Evolutionary conservation across 2,797 vertebrate genomes (phyloP).

Genomic region (Eospalax fontanierii): DNA sequence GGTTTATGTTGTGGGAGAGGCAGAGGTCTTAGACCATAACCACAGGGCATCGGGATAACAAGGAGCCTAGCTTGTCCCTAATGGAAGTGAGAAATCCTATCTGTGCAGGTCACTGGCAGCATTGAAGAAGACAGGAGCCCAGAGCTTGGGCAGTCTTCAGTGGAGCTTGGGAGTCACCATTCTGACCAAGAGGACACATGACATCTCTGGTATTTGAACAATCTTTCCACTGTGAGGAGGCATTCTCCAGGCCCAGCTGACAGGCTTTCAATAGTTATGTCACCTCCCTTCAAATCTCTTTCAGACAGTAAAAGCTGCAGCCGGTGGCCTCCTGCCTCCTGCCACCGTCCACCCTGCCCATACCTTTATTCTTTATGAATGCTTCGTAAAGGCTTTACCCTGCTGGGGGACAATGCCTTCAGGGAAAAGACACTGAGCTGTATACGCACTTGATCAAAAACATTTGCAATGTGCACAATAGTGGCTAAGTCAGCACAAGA

Average conservation of each 20-base stretch:
- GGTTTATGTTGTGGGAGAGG: constrained; percentile 60
- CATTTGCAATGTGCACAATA: constrained; percentile 69
- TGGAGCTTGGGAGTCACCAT: not conserved
- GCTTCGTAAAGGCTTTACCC: constrained; percentile 4
- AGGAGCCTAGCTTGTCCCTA: not conserved
- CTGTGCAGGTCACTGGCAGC: constrained; percentile 75
- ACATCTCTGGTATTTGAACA: constrained; percentile 52
- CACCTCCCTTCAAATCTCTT: constrained; percentile 67
- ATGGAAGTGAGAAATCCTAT: constrained; percentile 63
- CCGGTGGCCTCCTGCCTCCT: not conserved
- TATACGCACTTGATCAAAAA: constrained; percentile 67
- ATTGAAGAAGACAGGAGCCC: constrained; percentile 21
- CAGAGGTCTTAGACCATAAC: constrained; percentile 57
- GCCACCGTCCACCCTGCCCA: not conserved
- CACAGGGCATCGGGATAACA: not conserved
- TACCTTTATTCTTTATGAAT: constrained; percentile 72
- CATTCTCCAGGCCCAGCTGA: not conserved
- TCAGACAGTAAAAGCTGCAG: constrained; percentile 29
- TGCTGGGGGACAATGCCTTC: constrained; percentile 52
- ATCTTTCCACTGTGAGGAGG: constrained; percentile 31
- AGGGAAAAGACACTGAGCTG: not conserved
- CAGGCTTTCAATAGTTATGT: constrained; percentile 44
- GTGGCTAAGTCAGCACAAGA: constrained; percentile 56
- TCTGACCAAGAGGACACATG: constrained; percentile 12
- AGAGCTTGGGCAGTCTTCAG: not conserved